Conservation (phyloP, 2,888 invertebrate genomes). For the Hoplodrina blanda region DNA sequence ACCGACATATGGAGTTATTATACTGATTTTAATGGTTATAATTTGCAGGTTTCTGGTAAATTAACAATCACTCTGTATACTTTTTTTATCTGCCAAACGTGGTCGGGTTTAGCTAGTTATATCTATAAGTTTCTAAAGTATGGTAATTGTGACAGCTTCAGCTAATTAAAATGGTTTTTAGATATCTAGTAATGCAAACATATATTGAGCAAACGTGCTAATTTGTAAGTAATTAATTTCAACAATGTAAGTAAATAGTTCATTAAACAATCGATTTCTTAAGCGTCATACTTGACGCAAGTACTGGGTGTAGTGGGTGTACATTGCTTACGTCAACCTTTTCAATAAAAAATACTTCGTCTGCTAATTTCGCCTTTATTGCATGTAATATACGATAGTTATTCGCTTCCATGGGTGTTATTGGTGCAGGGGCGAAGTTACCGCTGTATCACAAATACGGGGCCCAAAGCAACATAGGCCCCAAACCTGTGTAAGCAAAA, state of each 20-base stretch:
- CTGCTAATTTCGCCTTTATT: constrained; percentile 16
- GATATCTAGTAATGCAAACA: neutral
- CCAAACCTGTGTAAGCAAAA: too few species aligned
- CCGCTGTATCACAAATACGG: too few species aligned
- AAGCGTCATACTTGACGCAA: constrained; percentile 37
- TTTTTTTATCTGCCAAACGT: too few species aligned
- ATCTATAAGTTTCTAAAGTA: too few species aligned
- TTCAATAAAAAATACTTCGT: neutral
- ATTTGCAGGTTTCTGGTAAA: too few species aligned
- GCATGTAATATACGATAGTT: constrained; percentile 6
- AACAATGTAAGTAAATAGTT: neutral
- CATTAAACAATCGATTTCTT: constrained; percentile 4
- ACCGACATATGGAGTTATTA: too few species aligned
- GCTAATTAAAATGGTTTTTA: too few species aligned
- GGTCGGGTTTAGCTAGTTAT: too few species aligned
- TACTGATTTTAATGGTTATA: too few species aligned
- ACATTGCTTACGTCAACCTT: constrained; percentile 18
- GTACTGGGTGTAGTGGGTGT: constrained; percentile 20
- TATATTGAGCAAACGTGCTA: neutral
- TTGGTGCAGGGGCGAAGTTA: neutral
- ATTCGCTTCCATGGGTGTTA: neutral
- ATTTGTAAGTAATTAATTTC: constrained; percentile 6
- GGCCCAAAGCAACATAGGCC: too few species aligned
- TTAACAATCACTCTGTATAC: too few species aligned
- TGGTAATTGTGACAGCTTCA: neutral